These are phyloP conservation scores for Coccyzus lansbergi DNA, from an alignment of 2,797 vertebrate species.

Conservation along the genomic window DNA sequence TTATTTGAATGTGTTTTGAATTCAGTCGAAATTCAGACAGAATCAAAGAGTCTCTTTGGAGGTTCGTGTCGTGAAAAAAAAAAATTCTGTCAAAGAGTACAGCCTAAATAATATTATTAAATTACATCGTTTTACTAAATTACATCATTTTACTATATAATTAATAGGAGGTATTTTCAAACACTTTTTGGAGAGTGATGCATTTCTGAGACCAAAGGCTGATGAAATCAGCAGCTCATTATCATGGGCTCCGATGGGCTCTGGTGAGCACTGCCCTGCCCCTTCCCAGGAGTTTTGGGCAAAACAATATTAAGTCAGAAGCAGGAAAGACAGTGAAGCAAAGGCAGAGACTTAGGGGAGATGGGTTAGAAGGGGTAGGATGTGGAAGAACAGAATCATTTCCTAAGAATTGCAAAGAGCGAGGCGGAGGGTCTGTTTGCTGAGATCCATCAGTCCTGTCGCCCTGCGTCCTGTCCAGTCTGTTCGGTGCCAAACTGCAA, in stretches of 20 bases:
- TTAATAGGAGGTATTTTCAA: constrained; percentile 39
- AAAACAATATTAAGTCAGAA: background rate
- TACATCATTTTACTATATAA: constrained; percentile 56
- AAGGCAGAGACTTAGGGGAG: background rate
- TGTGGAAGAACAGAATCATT: background rate
- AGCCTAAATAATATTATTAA: constrained; percentile 18
- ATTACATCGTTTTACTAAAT: constrained; percentile 50
- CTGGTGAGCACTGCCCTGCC: background rate
- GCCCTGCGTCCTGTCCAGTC: background rate
- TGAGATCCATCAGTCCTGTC: background rate
- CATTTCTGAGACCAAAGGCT: constrained; percentile 47
- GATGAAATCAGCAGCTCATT: constrained; percentile 38
- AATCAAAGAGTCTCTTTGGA: constrained; percentile 20
- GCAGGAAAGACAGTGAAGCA: background rate
- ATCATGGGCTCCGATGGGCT: background rate
- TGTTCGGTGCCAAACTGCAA: background rate
- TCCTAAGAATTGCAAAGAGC: background rate
- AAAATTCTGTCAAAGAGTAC: background rate
- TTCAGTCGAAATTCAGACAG: background rate
- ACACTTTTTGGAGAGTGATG: constrained; percentile 29
- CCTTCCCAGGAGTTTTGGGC: background rate
- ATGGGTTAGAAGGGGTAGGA: background rate
- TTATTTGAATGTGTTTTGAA: constrained; percentile 22
- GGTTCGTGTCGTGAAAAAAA: background rate
- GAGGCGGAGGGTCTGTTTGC: background rate